Evolutionary conservation across 2,113 vertebrate species (phyloP), one percentile per base, ranked within the genome.

Genomic region (Anhinga rufa): DNA sequence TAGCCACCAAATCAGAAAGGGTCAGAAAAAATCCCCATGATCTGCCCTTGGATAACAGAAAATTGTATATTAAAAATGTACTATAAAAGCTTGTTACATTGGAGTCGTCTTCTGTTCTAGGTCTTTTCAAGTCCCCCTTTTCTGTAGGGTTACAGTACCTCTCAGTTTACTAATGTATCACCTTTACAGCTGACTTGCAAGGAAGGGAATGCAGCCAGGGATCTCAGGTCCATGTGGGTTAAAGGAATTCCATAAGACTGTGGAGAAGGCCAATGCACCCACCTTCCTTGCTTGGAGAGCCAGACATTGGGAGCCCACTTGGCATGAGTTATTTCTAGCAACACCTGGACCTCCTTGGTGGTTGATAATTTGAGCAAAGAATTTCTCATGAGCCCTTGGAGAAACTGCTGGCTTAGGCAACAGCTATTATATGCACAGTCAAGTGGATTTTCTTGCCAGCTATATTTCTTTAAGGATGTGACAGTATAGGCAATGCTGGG

Each of bases 381-480:
- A 66, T 96, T 97, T 70, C 97, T 99, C 20, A 96, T 98, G n/a
- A 97, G 98, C 97, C 34, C 81, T 98, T 12, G 97, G 97, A 94
- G 98, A 97, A 96, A 98, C 98, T 77, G 95, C 93, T 74, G 95
- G 97, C 26, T 89, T 98, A 94, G 96, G 98, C 69, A 97, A 97
- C 86, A 97, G 95, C n/a, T 87, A 98, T 92, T 72, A 51, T 14
- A 40, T n/a, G 17, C 36, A 92, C 11, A 98, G 80, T 51, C 82
- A 97, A 34, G 92, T 98, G 95, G 92, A 36, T 80, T 72, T 99
- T 91, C 97, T 99, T 82, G 96, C 98, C 86, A 99, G 98, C 88
- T 98, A 89, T 31, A 97, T 98, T 93, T 98, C 87, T 97, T 97
- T 84, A 92, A 95, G 97, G 83, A 93, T 92, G 82, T 88, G 75